Conservation (phyloP, 2,113 vertebrate genomes). For the Gallinago paraguaiae region DNA sequence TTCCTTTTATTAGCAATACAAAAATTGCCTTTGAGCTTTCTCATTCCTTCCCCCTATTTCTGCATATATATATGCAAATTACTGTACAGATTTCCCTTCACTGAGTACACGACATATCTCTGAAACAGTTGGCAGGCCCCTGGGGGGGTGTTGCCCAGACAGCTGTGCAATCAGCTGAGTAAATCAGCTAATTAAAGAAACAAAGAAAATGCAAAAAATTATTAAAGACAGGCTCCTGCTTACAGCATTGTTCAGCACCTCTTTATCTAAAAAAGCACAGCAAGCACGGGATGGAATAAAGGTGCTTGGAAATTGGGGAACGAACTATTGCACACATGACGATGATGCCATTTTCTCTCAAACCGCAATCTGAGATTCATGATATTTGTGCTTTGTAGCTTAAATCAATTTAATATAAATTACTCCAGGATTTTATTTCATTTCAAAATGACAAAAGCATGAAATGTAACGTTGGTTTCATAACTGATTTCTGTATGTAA, state of each 20-base stretch:
- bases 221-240: slow-evolving; percentile 29
- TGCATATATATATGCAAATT: slow-evolving; percentile 54
- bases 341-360: neutral
- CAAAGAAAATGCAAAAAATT: slow-evolving; percentile 73
- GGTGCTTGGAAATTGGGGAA: neutral
- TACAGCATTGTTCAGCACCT: slow-evolving; percentile 44
- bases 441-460: slow-evolving; percentile 54
- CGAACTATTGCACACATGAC: neutral
- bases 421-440: slow-evolving; percentile 29
- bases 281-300: neutral
- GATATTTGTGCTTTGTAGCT: slow-evolving; percentile 64
- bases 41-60: slow-evolving; percentile 11
- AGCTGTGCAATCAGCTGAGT: slow-evolving; percentile 71
- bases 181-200: slow-evolving; percentile 76
- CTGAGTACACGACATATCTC: slow-evolving; percentile 19
- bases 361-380: neutral
- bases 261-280: slow-evolving; percentile 35
- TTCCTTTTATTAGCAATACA: slow-evolving; percentile 39
- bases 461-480: slow-evolving; percentile 47
- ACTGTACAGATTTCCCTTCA: slow-evolving; percentile 33
- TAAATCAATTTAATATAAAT: slow-evolving; percentile 73
- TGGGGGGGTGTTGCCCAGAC: slow-evolving; percentile 53
- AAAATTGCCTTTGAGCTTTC: slow-evolving; percentile 43
- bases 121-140: slow-evolving; percentile 65
- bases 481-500: slow-evolving; percentile 35